These are phyloP conservation scores for Ginglymostoma cirratum DNA, from an alignment of 2,113 vertebrate species.

Conservation along the genomic window DNA sequence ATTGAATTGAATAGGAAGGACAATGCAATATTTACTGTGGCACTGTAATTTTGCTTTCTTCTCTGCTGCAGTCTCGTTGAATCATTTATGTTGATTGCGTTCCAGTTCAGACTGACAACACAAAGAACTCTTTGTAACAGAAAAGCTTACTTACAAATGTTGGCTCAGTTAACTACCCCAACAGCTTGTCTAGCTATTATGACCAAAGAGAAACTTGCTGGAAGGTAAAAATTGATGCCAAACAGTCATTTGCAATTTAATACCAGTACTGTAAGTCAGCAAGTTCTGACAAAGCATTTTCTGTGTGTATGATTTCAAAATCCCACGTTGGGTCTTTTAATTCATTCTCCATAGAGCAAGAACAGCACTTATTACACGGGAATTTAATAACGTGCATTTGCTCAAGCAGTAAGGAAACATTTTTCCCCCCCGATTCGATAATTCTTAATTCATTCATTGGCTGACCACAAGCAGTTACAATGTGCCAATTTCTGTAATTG, in stretches of 20 bases:
- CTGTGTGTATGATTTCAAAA: neutral
- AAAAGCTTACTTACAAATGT: constrained; percentile 37
- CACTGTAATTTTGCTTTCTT: constrained; percentile 35
- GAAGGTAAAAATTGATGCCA: constrained; percentile 22
- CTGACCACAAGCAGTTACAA: constrained; percentile 49
- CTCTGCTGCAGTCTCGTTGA: constrained; percentile 37
- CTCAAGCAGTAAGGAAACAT: constrained; percentile 40
- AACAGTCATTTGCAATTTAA: constrained; percentile 30
- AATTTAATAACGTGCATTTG: constrained; percentile 38
- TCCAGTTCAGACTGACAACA: constrained; percentile 37
- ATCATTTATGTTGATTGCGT: constrained; percentile 30
- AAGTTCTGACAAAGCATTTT: constrained; percentile 19
- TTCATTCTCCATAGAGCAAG: constrained; percentile 40
- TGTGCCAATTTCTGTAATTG: constrained; percentile 55
- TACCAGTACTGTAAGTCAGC: constrained; percentile 1
- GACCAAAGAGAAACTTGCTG: neutral
- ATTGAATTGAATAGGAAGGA: constrained; percentile 11
- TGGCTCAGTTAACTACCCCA: constrained; percentile 31
- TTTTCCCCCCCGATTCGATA: constrained; percentile 38
- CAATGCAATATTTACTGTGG: constrained; percentile 13
- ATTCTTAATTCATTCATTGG: constrained; percentile 49
- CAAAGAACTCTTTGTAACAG: constrained; percentile 43
- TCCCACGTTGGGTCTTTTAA: constrained; percentile 39
- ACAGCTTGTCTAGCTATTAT: neutral
- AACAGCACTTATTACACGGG: constrained; percentile 16